Evolutionary conservation across 2,797 vertebrate species (phyloP), one percentile per base, ranked within the genome.

Genomic region (Sphaeramia orbicularis): DNA sequence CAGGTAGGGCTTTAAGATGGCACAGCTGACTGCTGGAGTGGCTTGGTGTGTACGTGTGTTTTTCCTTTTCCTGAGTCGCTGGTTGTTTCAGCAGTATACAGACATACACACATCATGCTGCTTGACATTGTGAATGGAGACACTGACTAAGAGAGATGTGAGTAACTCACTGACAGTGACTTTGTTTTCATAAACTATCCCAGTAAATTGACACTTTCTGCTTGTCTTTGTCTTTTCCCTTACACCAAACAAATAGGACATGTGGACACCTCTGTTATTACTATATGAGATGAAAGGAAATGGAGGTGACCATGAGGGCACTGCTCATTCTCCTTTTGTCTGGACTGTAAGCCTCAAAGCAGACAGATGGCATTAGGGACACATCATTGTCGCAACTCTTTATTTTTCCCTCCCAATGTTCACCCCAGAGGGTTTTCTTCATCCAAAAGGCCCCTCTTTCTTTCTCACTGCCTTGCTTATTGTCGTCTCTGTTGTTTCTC

Each of bases 351-450:
- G 71, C 58, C 57, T 70, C 49, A 75, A 75, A 82, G 62, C 60
- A 74, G 86, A 87, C 69, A 1, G 71, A 76, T 71, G 69, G 86
- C 76, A 78, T 86, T 69, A 86, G 71, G 24, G 69, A 67, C 27
- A 21, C 42, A 60, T 66, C 0, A 61, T 80, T 78, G 81, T 84
- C 38, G 67, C 56, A 71, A 68, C 61, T 75, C 81, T 85, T 76
- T 66, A 70, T 76, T 55, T 40, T 76, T 27, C 7, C 41, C 45
- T 65, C 44, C 52, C 76, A 45, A 57, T 59, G 30, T 38, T 53
- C 54, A 32, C 62, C 58, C 48, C 47, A 27, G 47, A 8, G 27
- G 0, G 54, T 40, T 70, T 19, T 50, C 35, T 32, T 35, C 49
- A 12, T 27, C 19, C 5, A 24, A 42, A 41, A 54, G 7, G 24